Conservation (phyloP, 92 coral and sea anemone genomes). For the Isaurus tuberculatus region DNA sequence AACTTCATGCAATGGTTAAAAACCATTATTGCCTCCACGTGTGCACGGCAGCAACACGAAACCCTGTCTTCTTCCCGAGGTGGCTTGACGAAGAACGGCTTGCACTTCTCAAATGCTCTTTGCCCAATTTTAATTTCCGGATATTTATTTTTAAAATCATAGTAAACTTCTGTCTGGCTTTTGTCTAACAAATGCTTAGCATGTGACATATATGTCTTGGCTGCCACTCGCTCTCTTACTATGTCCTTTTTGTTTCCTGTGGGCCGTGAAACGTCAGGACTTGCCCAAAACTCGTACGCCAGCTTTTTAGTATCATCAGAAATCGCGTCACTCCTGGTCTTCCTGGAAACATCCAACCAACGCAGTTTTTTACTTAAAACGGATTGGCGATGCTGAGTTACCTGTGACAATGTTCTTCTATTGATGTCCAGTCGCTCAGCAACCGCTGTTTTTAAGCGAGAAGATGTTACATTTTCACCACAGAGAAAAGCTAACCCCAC, state of each 20-base stretch:
- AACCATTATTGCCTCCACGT: too few relatives aligned
- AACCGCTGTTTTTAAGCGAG: slow-evolving; percentile 35
- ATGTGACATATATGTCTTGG: slow-evolving; percentile 46
- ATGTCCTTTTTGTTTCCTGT: slow-evolving; percentile 56
- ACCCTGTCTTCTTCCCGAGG: too few relatives aligned
- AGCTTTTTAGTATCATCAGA: slow-evolving; percentile 25
- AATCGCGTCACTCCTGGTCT: slow-evolving; percentile 44
- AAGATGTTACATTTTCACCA: slow-evolving; percentile 27
- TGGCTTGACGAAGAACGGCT: too few relatives aligned
- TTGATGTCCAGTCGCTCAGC: slow-evolving; percentile 43
- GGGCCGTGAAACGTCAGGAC: slow-evolving; percentile 25
- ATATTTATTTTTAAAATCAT: too few relatives aligned
- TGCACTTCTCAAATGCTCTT: too few relatives aligned
- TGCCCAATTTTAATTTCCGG: too few relatives aligned
- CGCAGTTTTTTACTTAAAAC: neutral
- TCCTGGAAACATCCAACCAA: too few relatives aligned
- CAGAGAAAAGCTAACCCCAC: slow-evolving; percentile 39
- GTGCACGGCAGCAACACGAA: too few relatives aligned
- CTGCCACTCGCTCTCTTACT: slow-evolving; percentile 45
- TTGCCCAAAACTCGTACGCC: neutral
- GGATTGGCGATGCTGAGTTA: slow-evolving; percentile 24
- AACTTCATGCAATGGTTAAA: too few relatives aligned
- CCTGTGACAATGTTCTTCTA: slow-evolving; percentile 42
- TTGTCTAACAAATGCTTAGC: slow-evolving; percentile 2
- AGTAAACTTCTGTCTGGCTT: too few relatives aligned